Evolutionary conservation across 2,888 invertebrate genomes (phyloP).

Genomic region (Cantharis flavilabris): DNA sequence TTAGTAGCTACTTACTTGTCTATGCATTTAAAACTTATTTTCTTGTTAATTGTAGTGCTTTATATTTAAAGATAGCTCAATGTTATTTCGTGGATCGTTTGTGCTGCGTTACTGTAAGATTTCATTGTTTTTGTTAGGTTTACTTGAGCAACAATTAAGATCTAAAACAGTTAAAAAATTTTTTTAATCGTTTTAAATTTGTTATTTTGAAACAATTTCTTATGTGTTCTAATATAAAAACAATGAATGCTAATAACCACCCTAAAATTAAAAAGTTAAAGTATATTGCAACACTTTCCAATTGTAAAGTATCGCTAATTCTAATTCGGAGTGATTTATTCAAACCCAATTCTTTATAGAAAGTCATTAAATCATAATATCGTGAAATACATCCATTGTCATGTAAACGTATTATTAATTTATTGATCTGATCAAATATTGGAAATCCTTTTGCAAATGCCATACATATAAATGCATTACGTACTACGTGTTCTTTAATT

Average conservation of each 20-base stretch:
- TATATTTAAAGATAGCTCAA: too few species aligned
- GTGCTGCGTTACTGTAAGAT: too few species aligned
- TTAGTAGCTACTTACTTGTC: too few species aligned
- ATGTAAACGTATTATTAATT: not conserved
- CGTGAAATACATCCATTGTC: constrained; percentile 2
- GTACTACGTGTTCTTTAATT: not conserved
- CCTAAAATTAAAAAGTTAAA: not conserved
- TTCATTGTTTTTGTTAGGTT: too few species aligned
- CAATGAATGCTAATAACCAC: not conserved
- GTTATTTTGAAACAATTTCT: not conserved
- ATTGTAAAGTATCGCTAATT: not conserved
- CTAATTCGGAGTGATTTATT: not conserved
- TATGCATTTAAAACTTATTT: too few species aligned
- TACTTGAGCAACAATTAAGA: too few species aligned
- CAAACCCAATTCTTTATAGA: not conserved
- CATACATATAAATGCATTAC: not conserved
- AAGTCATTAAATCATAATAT: not conserved
- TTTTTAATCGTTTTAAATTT: not conserved
- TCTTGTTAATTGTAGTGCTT: too few species aligned
- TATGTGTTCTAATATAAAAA: not conserved
- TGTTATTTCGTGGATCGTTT: too few species aligned
- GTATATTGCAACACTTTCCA: not conserved
- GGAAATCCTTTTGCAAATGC: constrained; percentile 22
- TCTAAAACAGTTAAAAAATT: too few species aligned
- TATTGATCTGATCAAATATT: constrained; percentile 7